A percentile compares a stretch with the other conserved stretches of the same genome.
These are phyloP conservation scores for Rhopalosiphum nymphaeae DNA, from an alignment of 2,888 invertebrate species.

Conservation along the genomic window DNA sequence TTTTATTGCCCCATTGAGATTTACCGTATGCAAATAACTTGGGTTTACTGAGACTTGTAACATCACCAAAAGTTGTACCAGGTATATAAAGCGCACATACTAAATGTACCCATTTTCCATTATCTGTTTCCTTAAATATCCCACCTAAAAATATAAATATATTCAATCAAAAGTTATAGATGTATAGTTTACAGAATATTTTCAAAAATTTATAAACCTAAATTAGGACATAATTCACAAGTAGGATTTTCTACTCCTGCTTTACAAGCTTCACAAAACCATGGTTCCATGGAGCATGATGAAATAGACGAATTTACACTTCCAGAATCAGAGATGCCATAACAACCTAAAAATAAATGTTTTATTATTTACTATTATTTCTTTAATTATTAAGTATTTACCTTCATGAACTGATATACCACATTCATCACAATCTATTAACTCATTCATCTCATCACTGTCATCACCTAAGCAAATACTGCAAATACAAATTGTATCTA, in stretches of 20 bases:
- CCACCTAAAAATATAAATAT: slow-evolving; percentile 74
- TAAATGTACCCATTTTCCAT: slow-evolving; percentile 98
- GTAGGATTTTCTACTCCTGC: slow-evolving; percentile 89
- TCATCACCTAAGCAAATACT: slow-evolving; percentile 93
- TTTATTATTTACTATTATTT: background rate
- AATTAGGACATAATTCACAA: slow-evolving; percentile 97
- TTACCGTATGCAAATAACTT: slow-evolving; percentile 97
- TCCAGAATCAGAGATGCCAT: slow-evolving; percentile 92
- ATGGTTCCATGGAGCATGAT: slow-evolving; percentile 96
- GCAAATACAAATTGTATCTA: slow-evolving; percentile 82
- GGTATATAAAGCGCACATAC: slow-evolving; percentile 98
- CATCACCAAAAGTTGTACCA: slow-evolving; percentile 97
- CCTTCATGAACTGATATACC: slow-evolving; percentile 97
- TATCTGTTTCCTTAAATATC: slow-evolving; percentile 96
- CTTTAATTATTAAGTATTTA: slow-evolving; percentile 69
- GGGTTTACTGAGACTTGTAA: slow-evolving; percentile 89
- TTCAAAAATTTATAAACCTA: slow-evolving; percentile 71
- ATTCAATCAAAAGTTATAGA: background rate
- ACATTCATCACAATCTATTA: slow-evolving; percentile 97
- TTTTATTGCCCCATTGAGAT: slow-evolving; percentile 93
- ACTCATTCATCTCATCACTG: slow-evolving; percentile 94
- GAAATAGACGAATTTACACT: slow-evolving; percentile 93
- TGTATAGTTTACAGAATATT: background rate
- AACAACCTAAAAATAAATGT: slow-evolving; percentile 77
- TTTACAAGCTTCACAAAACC: slow-evolving; percentile 99